Evolutionary conservation across 2,113 vertebrate species (phyloP).

Genomic region (Plotosus lineatus): DNA sequence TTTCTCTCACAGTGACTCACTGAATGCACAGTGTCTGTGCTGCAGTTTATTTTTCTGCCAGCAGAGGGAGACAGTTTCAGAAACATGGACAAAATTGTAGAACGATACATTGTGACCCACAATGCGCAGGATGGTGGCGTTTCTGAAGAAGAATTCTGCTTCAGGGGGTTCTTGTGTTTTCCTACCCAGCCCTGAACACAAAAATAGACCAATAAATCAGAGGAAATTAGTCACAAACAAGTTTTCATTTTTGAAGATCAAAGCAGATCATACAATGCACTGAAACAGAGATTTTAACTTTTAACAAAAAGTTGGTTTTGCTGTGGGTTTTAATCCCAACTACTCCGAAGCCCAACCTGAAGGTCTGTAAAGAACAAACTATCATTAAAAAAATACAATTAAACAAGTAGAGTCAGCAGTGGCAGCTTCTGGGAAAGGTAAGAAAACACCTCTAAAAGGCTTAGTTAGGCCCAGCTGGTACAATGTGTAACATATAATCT

Average conservation of each 20-base stretch:
- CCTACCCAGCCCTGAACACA: constrained; percentile 46
- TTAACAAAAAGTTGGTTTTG: not conserved
- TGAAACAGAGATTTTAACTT: not conserved
- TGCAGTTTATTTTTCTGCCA: constrained; percentile 45
- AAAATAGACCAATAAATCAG: not conserved
- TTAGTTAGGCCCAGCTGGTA: not conserved
- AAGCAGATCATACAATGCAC: not conserved
- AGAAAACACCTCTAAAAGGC: not conserved
- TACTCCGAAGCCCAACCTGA: too few species aligned
- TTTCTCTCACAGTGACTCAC: constrained; percentile 38
- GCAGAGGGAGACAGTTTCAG: constrained; percentile 52
- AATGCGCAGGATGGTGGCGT: constrained; percentile 37
- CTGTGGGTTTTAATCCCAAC: not conserved
- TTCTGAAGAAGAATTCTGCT: constrained; percentile 28
- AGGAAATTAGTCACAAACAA: not conserved
- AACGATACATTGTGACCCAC: constrained; percentile 37
- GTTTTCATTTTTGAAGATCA: not conserved
- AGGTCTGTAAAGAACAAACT: not conserved
- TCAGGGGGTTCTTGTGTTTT: constrained; percentile 6
- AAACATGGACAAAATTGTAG: constrained; percentile 43
- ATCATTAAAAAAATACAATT: not conserved
- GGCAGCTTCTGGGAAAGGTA: not conserved
- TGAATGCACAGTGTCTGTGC: constrained; percentile 41
- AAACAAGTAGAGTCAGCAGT: not conserved
- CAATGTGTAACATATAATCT: not conserved